Conservation (phyloP, 2,888 invertebrate genomes). For the Temnothorax ravouxi region DNA sequence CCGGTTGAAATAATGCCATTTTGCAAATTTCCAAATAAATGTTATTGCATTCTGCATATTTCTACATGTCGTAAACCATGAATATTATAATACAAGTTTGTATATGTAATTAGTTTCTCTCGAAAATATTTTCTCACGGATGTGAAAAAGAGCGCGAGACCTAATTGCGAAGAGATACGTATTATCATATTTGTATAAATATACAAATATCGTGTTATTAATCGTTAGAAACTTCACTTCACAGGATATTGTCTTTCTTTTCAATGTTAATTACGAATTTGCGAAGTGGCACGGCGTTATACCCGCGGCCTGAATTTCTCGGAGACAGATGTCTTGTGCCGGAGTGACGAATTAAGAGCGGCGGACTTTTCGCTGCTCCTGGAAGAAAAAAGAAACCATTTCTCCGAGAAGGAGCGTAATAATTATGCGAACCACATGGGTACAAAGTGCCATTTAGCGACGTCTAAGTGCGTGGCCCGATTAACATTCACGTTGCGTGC, state of each 20-base stretch:
- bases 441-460: constrained; percentile 31
- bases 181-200: background rate
- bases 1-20: background rate
- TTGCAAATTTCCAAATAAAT: background rate
- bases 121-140: constrained; percentile 21
- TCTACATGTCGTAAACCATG: background rate
- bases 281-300: constrained; percentile 2
- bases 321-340: background rate
- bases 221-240: background rate
- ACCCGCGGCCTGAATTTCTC: background rate
- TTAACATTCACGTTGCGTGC: constrained; percentile 52
- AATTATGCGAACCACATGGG: constrained; percentile 41
- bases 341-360: background rate
- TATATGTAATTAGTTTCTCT: background rate
- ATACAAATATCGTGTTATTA: background rate
- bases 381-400: background rate
- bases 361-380: background rate
- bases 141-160: background rate
- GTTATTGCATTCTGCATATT: background rate
- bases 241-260: background rate
- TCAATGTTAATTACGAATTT: constrained; percentile 16
- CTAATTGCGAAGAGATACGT: background rate
- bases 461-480: constrained; percentile 47
- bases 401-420: constrained; percentile 31
- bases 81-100: background rate